Conservation (phyloP, 2,113 vertebrate genomes). For the Apistogramma diplotaenia region DNA sequence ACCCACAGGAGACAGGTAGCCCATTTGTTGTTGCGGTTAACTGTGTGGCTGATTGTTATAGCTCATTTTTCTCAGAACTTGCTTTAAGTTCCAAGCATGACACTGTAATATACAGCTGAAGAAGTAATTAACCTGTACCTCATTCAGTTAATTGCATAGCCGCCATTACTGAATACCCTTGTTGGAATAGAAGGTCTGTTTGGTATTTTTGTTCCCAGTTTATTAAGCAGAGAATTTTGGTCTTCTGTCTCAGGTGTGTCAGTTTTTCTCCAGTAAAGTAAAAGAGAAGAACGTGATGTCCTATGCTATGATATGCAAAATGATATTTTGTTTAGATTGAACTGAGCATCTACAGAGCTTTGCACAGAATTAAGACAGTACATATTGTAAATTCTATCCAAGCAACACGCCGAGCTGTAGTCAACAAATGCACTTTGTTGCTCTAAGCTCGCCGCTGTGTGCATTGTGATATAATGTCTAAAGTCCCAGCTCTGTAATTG, state of each 20-base stretch:
- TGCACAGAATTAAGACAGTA: slow-evolving; percentile 24
- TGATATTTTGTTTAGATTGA: slow-evolving; percentile 6
- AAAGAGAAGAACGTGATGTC: too few relatives aligned
- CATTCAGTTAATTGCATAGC: slow-evolving; percentile 31
- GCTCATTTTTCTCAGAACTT: not conserved
- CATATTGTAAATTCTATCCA: not conserved
- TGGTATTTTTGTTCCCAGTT: slow-evolving; percentile 13
- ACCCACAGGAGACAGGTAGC: slow-evolving; percentile 12
- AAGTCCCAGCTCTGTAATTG: slow-evolving; percentile 14
- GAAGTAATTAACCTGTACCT: slow-evolving; percentile 36
- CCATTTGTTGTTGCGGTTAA: slow-evolving; percentile 21
- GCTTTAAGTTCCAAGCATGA: slow-evolving; percentile 2
- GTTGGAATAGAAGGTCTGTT: not conserved
- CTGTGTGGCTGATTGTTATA: slow-evolving; percentile 20
- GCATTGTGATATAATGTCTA: slow-evolving; percentile 27
- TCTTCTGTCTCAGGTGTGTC: slow-evolving; percentile 1
- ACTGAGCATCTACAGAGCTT: not conserved
- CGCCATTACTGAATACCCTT: not conserved
- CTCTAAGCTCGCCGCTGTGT: slow-evolving; percentile 23
- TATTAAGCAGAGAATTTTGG: slow-evolving; percentile 27
- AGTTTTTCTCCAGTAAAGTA: too few relatives aligned
- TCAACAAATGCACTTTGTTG: slow-evolving; percentile 13
- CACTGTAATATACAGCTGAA: not conserved
- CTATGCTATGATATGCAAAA: too few relatives aligned
- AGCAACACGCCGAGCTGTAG: slow-evolving; percentile 7